Conservation (phyloP, 23 tunicate genomes). For the Corella eumyota region DNA sequence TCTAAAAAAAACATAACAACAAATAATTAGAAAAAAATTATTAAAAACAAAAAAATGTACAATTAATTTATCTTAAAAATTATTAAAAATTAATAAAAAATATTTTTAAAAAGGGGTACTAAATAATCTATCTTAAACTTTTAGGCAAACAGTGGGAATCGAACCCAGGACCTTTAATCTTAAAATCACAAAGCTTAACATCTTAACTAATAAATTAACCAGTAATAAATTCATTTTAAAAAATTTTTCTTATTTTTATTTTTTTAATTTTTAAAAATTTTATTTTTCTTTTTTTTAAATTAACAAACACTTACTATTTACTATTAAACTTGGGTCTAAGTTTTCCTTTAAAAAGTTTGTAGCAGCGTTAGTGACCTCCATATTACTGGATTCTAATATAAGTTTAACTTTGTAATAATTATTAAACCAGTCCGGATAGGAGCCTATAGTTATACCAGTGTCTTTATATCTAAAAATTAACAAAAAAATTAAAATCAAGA, state of each 20-base stretch:
- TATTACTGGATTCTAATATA: constrained; percentile 53
- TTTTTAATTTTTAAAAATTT: neutral
- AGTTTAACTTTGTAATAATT: constrained; percentile 92
- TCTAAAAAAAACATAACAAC: too few relatives aligned
- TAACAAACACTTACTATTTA: constrained; percentile 6
- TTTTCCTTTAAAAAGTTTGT: constrained; percentile 17
- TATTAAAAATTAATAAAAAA: too few relatives aligned
- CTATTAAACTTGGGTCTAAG: constrained; percentile 10
- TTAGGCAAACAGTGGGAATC: too few relatives aligned
- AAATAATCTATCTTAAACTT: too few relatives aligned
- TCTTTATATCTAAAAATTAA: constrained; percentile 41
- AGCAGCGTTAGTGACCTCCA: constrained; percentile 30
- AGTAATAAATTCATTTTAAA: too few relatives aligned
- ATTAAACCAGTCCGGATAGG: constrained; percentile 88
- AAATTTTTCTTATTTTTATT: too few relatives aligned
- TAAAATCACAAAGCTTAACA: neutral
- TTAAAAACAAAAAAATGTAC: too few relatives aligned
- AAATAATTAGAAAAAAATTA: too few relatives aligned
- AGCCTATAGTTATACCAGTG: constrained; percentile 73
- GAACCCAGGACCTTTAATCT: too few relatives aligned
- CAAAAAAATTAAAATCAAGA: too few relatives aligned
- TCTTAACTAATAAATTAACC: neutral
- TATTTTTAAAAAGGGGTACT: too few relatives aligned
- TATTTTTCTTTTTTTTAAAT: neutral
- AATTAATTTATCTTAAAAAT: too few relatives aligned